A percentile compares a stretch with the other conserved stretches of the same genome.
phyloP scores from a whole-genome alignment of 1,140 invertebrate genomes.

The Pseudomyrmex concolor region DNA sequence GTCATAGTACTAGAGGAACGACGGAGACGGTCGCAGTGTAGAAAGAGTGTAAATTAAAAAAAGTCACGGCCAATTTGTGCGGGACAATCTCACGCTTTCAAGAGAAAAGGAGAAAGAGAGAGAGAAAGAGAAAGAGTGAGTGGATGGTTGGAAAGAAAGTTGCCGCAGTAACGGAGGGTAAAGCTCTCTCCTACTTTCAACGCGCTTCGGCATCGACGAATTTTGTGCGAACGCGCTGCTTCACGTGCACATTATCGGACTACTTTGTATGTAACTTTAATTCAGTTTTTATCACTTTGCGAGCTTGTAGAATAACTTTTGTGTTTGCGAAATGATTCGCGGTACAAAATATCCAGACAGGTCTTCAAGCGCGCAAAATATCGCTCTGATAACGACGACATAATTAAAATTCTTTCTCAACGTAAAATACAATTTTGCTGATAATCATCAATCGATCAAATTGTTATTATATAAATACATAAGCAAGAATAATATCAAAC shows the following conservation, averaged over 20 bases:
- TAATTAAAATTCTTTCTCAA: slow-evolving; percentile 1
- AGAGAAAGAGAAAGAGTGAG: slow-evolving; percentile 4
- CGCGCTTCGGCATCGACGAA: slow-evolving; percentile 30
- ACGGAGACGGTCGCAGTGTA: slow-evolving; percentile 26
- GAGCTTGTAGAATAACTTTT: not conserved
- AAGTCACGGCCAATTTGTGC: slow-evolving; percentile 65
- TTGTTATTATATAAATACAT: slow-evolving; percentile 1
- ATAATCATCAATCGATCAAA: slow-evolving; percentile 17
- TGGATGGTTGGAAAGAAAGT: slow-evolving; percentile 37
- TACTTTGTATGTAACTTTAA: slow-evolving; percentile 51
- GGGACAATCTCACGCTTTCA: slow-evolving; percentile 51
- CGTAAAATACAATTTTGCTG: not conserved
- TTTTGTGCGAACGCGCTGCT: slow-evolving; percentile 41
- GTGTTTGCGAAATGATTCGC: slow-evolving; percentile 22
- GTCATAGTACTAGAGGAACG: slow-evolving; percentile 36
- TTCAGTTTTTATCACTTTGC: slow-evolving; percentile 52
- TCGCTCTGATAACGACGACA: too few relatives aligned
- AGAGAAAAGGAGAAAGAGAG: slow-evolving; percentile 20
- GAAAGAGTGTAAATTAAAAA: slow-evolving; percentile 70
- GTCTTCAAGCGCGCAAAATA: not conserved
- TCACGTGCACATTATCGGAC: slow-evolving; percentile 45
- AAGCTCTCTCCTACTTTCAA: not conserved
- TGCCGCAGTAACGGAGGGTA: not conserved
- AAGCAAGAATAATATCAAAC: not conserved
- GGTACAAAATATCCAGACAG: slow-evolving; percentile 30